Evolutionary conservation across 2,888 invertebrate genomes (phyloP).

Genomic region (Anodontia alba): DNA sequence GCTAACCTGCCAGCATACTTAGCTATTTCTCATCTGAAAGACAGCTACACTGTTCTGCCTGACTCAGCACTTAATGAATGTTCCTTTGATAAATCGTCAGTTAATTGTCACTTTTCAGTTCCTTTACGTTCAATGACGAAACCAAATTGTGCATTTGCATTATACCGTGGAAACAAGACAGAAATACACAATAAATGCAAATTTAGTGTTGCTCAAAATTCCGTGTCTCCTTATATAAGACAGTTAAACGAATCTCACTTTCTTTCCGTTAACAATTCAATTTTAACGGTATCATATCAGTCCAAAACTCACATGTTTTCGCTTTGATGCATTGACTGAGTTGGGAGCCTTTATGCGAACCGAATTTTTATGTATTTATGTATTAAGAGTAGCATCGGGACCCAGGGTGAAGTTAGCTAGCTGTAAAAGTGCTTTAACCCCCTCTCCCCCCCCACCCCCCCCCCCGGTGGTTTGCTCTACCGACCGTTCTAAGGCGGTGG

Average conservation of each 20-base stretch:
- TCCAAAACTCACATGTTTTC: too few relatives aligned
- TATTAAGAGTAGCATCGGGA: too few relatives aligned
- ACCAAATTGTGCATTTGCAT: not conserved
- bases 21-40: not conserved
- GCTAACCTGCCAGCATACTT: not conserved
- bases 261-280: not conserved
- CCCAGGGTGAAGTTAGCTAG: too few relatives aligned
- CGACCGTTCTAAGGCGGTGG: too few relatives aligned
- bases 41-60: not conserved
- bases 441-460: too few relatives aligned
- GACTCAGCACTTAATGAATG: not conserved
- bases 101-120: not conserved
- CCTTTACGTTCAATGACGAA: not conserved
- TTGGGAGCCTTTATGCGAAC: too few relatives aligned
- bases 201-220: not conserved
- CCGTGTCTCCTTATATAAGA: not conserved
- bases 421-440: too few relatives aligned
- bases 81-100: not conserved
- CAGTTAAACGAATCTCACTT: not conserved
- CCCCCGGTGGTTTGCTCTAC: too few relatives aligned
- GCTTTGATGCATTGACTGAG: too few relatives aligned
- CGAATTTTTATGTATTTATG: too few relatives aligned
- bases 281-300: not conserved
- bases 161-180: not conserved
- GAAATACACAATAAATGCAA: not conserved